Evolutionary conservation across 2,888 invertebrate genomes (phyloP), one percentile per base, ranked within the genome.

Genomic region (Ophion ellenae): DNA sequence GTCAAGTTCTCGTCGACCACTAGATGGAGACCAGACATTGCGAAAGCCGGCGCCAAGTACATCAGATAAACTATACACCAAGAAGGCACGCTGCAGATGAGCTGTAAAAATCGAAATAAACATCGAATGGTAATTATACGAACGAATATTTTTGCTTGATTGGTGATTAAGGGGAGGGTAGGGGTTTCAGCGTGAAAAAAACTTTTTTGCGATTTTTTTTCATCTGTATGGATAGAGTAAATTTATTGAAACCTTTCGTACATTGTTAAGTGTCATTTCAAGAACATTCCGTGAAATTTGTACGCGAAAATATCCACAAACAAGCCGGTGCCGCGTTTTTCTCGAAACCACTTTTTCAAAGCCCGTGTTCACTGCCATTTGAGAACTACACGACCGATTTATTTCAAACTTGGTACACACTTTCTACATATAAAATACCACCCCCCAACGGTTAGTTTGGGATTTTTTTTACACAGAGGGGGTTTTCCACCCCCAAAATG

Each of bases 41-140:
- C 97, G 93, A 97, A 98, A 67, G 98, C 97, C 20, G 99, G 99
- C 83, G 98, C 96, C 77, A 98, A 93, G 93, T 97, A 98, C 4
- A 97, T 97, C 88, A 98, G 91, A 96, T 98, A 98, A 71, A 98
- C 96, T 87, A 97, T 95, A 74, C 96, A 95, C 78, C 97, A 97
- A 1, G 98, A 97, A 91, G 97, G 96, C 47, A 98, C 91, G 89
- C 97, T 97, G 90, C 97, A 95, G 75, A 98, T 94, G 91, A 97
- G 96, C 98, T 98, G 94, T 84, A 53, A 57, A 69, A 20, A 45
- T 24, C 11, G n/a, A 11, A 69, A 40, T 1, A 36, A 14, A 5
- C 32, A 45, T 71, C 6, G 24, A 53, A 64, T 53, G n/a, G n/a
- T 47, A 78, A 71, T 20, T 32, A 77, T 64, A 45, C 53, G 14